Evolutionary conservation across 2,797 vertebrate species (phyloP).

Genomic region (Lutjanus campechanus): DNA sequence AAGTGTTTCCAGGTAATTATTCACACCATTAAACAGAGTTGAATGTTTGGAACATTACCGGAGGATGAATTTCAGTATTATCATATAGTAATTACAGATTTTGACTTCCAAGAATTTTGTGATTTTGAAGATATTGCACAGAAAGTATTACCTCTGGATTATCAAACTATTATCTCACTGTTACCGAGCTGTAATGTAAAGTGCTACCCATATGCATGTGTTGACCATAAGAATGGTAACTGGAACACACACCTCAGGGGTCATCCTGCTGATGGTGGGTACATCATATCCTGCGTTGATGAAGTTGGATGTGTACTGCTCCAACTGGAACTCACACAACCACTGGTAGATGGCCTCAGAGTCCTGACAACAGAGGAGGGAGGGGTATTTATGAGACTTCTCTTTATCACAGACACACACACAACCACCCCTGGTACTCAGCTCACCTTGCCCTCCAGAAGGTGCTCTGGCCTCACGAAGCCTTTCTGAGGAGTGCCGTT

Average conservation of each 20-base stretch:
- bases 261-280: slow-evolving; percentile 97
- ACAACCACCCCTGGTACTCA: neutral
- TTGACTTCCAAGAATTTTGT: too few species aligned
- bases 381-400: neutral
- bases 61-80: too few species aligned
- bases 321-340: slow-evolving; percentile 94
- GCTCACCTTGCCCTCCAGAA: slow-evolving; percentile 83
- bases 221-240: too few species aligned
- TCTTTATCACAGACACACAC: neutral
- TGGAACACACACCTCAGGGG: slow-evolving; percentile 89
- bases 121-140: too few species aligned
- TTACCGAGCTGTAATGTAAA: too few species aligned
- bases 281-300: slow-evolving; percentile 93
- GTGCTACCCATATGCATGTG: too few species aligned
- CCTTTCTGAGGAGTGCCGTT: slow-evolving; percentile 70
- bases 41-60: too few species aligned
- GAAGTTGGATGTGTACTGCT: slow-evolving; percentile 94
- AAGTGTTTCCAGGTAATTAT: too few species aligned
- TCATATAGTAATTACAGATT: too few species aligned
- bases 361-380: slow-evolving; percentile 82
- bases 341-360: slow-evolving; percentile 96
- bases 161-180: too few species aligned
- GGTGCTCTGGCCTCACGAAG: slow-evolving; percentile 78
- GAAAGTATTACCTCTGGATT: too few species aligned
- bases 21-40: too few species aligned